A percentile compares a stretch with the other conserved stretches of the same genome.
phyloP scores from a whole-genome alignment of 2,113 vertebrate species.

The Origma solitaria region DNA sequence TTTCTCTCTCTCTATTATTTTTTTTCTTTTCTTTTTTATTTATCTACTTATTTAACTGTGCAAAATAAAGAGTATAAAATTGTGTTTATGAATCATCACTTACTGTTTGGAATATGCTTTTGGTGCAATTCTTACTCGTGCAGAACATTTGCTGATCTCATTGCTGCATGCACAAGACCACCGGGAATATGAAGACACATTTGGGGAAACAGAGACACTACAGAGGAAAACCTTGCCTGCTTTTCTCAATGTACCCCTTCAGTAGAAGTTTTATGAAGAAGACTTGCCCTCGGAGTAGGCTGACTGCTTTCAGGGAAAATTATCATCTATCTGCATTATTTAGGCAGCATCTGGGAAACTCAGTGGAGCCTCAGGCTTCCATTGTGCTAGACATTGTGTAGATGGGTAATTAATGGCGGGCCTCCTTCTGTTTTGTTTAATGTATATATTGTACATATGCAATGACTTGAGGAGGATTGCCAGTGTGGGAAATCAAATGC shows the following conservation, averaged over 20 bases:
- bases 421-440: constrained; percentile 23
- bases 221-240: background rate
- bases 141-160: background rate
- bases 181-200: background rate
- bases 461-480: background rate
- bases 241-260: background rate
- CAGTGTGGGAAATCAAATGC: background rate
- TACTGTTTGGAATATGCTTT: background rate
- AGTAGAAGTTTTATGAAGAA: background rate
- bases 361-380: background rate
- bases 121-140: background rate
- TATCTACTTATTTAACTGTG: background rate
- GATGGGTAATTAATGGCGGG: constrained; percentile 29
- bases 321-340: constrained; percentile 36
- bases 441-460: background rate
- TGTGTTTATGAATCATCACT: background rate
- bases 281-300: background rate
- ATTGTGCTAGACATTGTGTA: background rate
- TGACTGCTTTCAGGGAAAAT: constrained; percentile 11
- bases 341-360: background rate
- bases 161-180: background rate
- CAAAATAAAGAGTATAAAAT: background rate
- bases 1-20: background rate
- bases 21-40: background rate
- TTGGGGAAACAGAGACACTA: background rate